These are phyloP conservation scores for Solenopsis invicta DNA, from an alignment of 1,140 invertebrate genomes.

Conservation along the genomic window DNA sequence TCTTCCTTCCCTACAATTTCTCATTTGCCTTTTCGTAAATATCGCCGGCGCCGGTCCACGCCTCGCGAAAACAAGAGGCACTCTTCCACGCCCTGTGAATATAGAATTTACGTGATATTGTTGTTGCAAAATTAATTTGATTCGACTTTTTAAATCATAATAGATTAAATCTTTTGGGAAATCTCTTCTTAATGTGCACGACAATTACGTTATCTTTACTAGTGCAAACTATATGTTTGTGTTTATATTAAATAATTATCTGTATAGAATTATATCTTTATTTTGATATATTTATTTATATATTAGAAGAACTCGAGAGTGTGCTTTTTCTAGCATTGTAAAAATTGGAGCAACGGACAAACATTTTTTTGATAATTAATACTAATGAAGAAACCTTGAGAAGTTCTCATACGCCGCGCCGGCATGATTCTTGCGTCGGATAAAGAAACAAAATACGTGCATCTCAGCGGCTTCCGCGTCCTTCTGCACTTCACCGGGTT, in stretches of 20 bases:
- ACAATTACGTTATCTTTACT: background rate
- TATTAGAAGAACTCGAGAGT: background rate
- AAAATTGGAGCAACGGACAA: background rate
- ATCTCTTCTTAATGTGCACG: background rate
- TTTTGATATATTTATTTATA: conserved; percentile 14
- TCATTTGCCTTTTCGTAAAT: conserved; percentile 22
- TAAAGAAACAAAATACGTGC: conserved; percentile 37
- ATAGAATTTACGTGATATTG: background rate
- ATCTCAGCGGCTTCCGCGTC: conserved; percentile 33
- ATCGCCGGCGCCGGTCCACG: background rate
- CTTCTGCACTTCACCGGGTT: conserved; percentile 52
- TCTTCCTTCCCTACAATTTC: conserved; percentile 50
- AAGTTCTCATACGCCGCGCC: conserved; percentile 21
- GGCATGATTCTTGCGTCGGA: background rate
- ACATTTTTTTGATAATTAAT: conserved; percentile 32
- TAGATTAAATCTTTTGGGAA: background rate
- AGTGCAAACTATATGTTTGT: background rate
- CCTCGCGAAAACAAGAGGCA: too few relatives aligned
- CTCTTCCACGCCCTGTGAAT: background rate
- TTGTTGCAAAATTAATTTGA: background rate
- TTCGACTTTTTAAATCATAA: background rate
- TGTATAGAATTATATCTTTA: background rate
- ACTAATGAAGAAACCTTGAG: conserved; percentile 32
- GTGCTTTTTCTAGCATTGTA: background rate
- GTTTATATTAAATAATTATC: background rate